Percentiles rank a stretch among this genome's conserved stretches.
phyloP scores from a whole-genome alignment of 2,113 vertebrate genomes.

The Sphyrna mokarran region DNA sequence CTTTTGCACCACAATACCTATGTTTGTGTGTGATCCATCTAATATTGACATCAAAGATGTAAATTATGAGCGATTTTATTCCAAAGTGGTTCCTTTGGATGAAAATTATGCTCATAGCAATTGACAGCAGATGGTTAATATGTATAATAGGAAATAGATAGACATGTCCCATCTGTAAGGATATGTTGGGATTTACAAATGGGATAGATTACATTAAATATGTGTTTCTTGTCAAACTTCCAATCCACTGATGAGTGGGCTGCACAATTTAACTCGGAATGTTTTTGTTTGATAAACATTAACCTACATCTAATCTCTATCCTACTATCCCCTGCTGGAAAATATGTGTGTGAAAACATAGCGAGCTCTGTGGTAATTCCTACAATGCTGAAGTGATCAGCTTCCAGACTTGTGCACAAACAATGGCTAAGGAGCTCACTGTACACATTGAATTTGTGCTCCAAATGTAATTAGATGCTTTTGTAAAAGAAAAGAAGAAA shows the following conservation, averaged over 20 bases:
- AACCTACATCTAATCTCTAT: background rate
- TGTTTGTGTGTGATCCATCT: background rate
- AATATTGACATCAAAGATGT: background rate
- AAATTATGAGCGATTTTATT: background rate
- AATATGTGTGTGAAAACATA: background rate
- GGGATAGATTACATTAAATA: background rate
- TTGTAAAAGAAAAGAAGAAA: background rate
- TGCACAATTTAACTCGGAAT: background rate
- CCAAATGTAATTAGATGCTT: background rate
- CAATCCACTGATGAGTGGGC: background rate
- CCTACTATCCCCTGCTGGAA: background rate
- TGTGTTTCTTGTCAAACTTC: background rate
- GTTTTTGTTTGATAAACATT: conserved; percentile 9
- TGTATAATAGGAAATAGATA: background rate
- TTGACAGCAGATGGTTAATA: background rate
- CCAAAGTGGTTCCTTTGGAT: background rate
- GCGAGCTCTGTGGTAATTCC: background rate
- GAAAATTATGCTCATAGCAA: background rate
- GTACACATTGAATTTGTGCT: background rate
- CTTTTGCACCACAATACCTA: background rate
- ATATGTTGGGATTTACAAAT: background rate
- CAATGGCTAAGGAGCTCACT: background rate
- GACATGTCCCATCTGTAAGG: background rate
- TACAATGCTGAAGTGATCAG: background rate
- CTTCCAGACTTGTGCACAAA: background rate